Percentiles rank a stretch among this genome's conserved stretches.
Conservation (phyloP, 2,888 invertebrate species). For the Oegoconia quadripuncta region DNA sequence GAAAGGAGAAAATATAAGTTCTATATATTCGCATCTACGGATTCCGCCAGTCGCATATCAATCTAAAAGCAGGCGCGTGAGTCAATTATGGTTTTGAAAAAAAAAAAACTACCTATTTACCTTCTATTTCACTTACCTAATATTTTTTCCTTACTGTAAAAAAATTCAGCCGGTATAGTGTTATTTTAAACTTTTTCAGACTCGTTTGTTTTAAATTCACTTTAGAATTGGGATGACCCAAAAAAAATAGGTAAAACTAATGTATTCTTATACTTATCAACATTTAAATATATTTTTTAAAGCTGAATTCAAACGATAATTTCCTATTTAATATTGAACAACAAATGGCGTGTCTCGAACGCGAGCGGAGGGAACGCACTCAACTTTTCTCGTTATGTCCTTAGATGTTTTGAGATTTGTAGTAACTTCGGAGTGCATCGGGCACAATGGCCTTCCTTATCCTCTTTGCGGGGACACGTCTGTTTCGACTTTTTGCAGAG, state of each 20-base stretch:
- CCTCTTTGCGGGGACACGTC: constrained; percentile 48
- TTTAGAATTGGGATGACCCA: background rate
- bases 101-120: no score
- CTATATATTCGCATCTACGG: no score
- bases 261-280: background rate
- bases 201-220: no score
- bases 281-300: background rate
- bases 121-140: no score
- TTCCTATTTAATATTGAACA: background rate
- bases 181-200: no score
- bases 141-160: no score
- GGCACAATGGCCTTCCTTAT: constrained; percentile 59
- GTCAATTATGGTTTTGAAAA: no score
- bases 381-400: constrained; percentile 67
- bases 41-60: no score
- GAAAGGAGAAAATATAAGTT: no score
- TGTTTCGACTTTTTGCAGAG: constrained; percentile 60
- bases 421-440: constrained; percentile 54
- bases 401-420: constrained; percentile 65
- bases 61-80: no score
- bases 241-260: background rate
- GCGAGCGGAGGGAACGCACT: constrained; percentile 29
- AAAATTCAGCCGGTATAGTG: no score
- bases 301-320: background rate
- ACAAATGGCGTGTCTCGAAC: constrained; percentile 2